Evolutionary conservation across 2,797 vertebrate species (phyloP), one percentile per base, ranked within the genome.

Genomic region (Ctenosaura bakeri): DNA sequence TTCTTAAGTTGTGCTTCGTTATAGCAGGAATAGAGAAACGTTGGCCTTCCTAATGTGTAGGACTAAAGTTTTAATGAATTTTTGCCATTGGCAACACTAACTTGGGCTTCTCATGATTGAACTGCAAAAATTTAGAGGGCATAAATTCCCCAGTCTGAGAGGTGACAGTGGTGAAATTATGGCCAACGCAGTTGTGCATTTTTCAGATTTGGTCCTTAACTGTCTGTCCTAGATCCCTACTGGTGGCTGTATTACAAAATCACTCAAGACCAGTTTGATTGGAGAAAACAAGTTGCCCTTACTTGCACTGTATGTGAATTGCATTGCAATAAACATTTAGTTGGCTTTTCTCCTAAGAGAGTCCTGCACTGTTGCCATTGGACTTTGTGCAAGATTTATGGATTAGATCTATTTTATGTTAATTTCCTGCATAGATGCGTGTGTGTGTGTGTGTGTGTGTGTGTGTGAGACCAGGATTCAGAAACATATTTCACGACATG

Each of bases 1-100:
- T 88, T 91, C 42, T 13, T 76, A 10, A 22, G 77, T 89, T 89
- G 3, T 73, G 86, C 74, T 73, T 52, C 59, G 20, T 81, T 83
- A 32, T 69, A 32, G 66, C 66, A 69, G 8, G 66, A 10, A 1
- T 10, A 13, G 26, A 29, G 12, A 69, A 69, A 7, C 26, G 1
- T 32, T 32, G 29, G 12, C 66, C 10, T 32, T 32, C 29, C 66
- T 32, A 13, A 69, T 69, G 29, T 69, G 13, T 6, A 29, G 66
- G 29, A 32, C 8, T 12, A 13, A 32, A 69, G 32, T 10, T 32
- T 69, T 9, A 10, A 32, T 32, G 66, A 69, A 69, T 69, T 29
- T 29, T 69, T 69, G 20, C 29, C 10, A 69, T 32, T 69, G 66
- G 66, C 66, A 32, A 69, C 29, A 29, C 10, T 32, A 4, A 29